Conservation (phyloP, 2,888 invertebrate genomes). For the Cyclophora punctaria region DNA sequence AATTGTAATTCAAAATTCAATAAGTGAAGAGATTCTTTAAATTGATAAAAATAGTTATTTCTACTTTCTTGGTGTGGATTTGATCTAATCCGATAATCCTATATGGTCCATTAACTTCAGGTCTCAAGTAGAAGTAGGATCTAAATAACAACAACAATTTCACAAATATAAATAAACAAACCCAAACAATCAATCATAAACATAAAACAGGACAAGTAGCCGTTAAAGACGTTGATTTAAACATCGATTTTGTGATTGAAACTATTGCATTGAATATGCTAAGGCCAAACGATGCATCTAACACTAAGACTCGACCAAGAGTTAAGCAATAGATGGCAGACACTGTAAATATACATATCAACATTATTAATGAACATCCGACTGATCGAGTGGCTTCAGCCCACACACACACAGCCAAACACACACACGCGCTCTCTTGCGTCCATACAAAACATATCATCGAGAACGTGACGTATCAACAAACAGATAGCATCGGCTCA, state of each 20-base stretch:
- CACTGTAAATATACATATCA: constrained; percentile 26
- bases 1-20: too few species aligned
- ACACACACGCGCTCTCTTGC: constrained; percentile 32
- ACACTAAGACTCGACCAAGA: constrained; percentile 14
- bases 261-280: constrained; percentile 43
- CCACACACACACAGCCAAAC: constrained; percentile 1
- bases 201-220: too few species aligned
- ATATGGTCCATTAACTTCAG: too few species aligned
- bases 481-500: constrained; percentile 37
- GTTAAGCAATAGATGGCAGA: constrained; percentile 34
- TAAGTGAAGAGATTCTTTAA: too few species aligned
- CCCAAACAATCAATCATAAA: too few species aligned
- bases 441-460: constrained; percentile 36
- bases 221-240: too few species aligned
- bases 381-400: constrained; percentile 18
- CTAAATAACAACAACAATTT: too few species aligned
- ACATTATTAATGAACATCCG: constrained; percentile 31
- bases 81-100: too few species aligned
- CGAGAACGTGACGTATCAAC: constrained; percentile 40
- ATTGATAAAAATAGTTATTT: too few species aligned
- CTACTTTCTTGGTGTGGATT: too few species aligned
- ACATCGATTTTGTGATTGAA: constrained; percentile 28
- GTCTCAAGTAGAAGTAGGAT: too few species aligned
- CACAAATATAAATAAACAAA: too few species aligned
- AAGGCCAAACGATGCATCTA: not conserved